Conservation (phyloP, 1,140 invertebrate genomes). For the Portunus trituberculatus region DNA sequence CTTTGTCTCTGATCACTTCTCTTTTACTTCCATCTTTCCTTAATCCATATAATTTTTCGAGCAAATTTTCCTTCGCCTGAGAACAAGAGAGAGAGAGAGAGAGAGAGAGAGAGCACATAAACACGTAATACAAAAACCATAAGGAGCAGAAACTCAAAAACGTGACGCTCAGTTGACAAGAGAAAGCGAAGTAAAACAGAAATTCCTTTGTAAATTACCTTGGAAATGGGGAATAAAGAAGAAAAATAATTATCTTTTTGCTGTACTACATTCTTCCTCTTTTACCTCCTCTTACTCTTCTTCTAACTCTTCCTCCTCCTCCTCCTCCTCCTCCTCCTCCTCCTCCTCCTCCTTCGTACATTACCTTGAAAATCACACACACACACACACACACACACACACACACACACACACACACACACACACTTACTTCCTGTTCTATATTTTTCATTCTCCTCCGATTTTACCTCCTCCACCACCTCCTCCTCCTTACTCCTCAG, state of each 20-base stretch:
- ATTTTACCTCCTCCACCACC: no score
- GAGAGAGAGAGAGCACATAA: not conserved
- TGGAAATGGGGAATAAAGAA: not conserved
- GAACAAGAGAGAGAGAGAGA: not conserved
- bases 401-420: no score
- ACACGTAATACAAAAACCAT: not conserved
- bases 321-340: no score
- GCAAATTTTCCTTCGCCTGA: not conserved
- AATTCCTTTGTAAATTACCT: no score
- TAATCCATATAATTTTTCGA: not conserved
- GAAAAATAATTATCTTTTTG: not conserved
- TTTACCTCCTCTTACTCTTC: not conserved
- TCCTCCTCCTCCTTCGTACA: no score
- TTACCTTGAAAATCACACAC: no score
- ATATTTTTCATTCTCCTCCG: no score
- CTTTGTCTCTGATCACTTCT: conserved; percentile 21
- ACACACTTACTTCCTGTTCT: no score
- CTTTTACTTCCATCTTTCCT: not conserved
- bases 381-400: no score
- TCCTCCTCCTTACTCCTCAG: no score
- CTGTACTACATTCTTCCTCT: not conserved
- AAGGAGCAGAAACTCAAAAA: not conserved
- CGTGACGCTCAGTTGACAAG: not conserved
- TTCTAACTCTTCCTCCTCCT: no score
- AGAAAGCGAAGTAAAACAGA: no score